These are phyloP conservation scores for Strix uralensis DNA, from an alignment of 2,113 vertebrate species.

Conservation along the genomic window DNA sequence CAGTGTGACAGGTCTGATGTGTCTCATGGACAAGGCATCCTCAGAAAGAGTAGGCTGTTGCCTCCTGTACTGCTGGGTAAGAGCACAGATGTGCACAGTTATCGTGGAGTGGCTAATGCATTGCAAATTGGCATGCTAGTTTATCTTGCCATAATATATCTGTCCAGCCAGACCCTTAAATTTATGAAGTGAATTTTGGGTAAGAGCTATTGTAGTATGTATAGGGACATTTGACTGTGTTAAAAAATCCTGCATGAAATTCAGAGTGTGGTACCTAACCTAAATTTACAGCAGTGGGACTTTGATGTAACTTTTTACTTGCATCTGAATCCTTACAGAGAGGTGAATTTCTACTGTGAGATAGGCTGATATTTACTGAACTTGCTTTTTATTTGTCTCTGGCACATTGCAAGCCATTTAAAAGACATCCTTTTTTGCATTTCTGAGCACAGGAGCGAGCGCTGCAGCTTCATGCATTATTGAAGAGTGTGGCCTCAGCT, in stretches of 20 bases:
- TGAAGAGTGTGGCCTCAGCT: slow-evolving; percentile 42
- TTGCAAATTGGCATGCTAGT: background rate
- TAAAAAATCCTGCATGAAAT: slow-evolving; percentile 5
- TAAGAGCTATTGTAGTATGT: background rate
- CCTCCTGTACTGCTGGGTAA: background rate
- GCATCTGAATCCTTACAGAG: background rate
- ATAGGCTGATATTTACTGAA: slow-evolving; percentile 48
- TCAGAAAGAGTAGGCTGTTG: background rate
- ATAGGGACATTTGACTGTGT: background rate
- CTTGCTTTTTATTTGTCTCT: slow-evolving; percentile 46
- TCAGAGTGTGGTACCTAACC: slow-evolving; percentile 2
- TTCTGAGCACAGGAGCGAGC: slow-evolving; percentile 47
- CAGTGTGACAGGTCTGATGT: background rate
- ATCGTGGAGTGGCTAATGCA: background rate
- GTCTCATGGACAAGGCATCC: background rate
- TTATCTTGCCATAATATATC: background rate
- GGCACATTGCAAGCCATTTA: slow-evolving; percentile 32
- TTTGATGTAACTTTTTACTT: slow-evolving; percentile 49
- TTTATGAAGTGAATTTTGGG: slow-evolving; percentile 38
- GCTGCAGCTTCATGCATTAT: slow-evolving; percentile 65
- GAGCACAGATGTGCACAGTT: background rate
- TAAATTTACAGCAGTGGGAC: slow-evolving; percentile 36
- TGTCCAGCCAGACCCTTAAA: background rate
- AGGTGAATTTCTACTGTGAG: slow-evolving; percentile 43
- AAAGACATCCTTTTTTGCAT: slow-evolving; percentile 39